phyloP scores from a whole-genome alignment of 2,113 vertebrate genomes.

The Oryzias curvinotus region DNA sequence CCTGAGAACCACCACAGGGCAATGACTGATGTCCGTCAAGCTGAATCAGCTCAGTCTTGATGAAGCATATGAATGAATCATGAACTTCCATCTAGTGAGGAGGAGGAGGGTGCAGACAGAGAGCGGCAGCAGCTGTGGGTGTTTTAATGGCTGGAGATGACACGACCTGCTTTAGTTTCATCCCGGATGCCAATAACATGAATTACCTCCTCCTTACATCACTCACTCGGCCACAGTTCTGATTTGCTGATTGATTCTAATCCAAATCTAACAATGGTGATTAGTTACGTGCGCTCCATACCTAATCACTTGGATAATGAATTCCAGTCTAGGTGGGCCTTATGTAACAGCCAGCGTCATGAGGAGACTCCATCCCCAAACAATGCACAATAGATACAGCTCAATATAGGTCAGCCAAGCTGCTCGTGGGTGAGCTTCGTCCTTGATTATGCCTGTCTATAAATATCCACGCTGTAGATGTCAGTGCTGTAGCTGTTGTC shows the following conservation, averaged over 20 bases:
- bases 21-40: slow-evolving; percentile 32
- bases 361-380: slow-evolving; percentile 36
- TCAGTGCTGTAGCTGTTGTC: slow-evolving; percentile 47
- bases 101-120: slow-evolving; percentile 8
- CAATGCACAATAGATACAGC: slow-evolving; percentile 43
- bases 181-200: slow-evolving; percentile 33
- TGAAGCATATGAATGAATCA: slow-evolving; percentile 48
- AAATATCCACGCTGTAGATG: slow-evolving; percentile 62
- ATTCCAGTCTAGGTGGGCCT: slow-evolving; percentile 48
- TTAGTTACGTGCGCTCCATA: slow-evolving; percentile 14
- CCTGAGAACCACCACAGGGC: slow-evolving; percentile 11
- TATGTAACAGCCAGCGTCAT: slow-evolving; percentile 39
- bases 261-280: neutral
- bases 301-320: slow-evolving; percentile 33
- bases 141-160: slow-evolving; percentile 42
- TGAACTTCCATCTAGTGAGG: slow-evolving; percentile 33
- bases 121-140: slow-evolving; percentile 28
- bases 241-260: slow-evolving; percentile 40
- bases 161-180: slow-evolving; percentile 22
- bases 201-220: slow-evolving; percentile 25
- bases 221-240: slow-evolving; percentile 11
- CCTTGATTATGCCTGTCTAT: slow-evolving; percentile 56
- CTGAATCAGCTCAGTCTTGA: neutral
- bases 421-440: slow-evolving; percentile 48
- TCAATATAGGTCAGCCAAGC: slow-evolving; percentile 44